A percentile compares a stretch with the other conserved stretches of the same genome.
phyloP scores from a whole-genome alignment of 2,113 vertebrate genomes.

The Columba livia region DNA sequence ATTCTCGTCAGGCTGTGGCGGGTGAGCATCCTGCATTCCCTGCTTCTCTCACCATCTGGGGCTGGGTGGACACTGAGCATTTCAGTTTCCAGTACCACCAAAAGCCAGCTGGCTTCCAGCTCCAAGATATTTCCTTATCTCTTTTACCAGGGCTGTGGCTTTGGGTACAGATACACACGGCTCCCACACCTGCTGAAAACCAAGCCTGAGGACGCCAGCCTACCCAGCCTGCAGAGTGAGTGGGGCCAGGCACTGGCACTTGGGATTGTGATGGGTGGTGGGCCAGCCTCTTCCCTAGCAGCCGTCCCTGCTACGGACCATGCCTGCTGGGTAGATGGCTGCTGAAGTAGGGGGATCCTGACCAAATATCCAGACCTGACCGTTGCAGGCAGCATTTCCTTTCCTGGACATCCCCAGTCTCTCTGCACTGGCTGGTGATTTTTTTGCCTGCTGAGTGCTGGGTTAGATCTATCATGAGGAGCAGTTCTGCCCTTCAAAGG shows the following conservation, averaged over 20 bases:
- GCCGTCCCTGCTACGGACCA: neutral
- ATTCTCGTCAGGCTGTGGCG: constrained; percentile 97
- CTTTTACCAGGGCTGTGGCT: constrained; percentile 89
- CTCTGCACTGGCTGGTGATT: neutral
- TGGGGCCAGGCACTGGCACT: neutral
- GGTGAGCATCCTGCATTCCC: constrained; percentile 69
- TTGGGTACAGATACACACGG: constrained; percentile 96
- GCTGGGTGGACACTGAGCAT: neutral
- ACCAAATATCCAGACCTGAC: neutral
- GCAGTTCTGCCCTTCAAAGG: neutral
- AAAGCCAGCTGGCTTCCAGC: neutral
- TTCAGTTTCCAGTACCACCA: neutral
- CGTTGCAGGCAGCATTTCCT: neutral
- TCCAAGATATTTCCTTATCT: neutral
- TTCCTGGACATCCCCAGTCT: neutral
- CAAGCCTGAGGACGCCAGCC: constrained; percentile 95
- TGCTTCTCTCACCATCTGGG: neutral
- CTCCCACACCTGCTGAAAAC: constrained; percentile 96
- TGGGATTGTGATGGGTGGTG: neutral
- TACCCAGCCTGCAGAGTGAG: constrained; percentile 97
- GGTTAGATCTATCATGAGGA: neutral
- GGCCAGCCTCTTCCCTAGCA: neutral
- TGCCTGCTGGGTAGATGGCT: neutral
- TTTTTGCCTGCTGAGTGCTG: neutral
- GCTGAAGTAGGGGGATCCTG: neutral